Conservation (phyloP, 2,797 vertebrate species). For the Danio tinwini region DNA sequence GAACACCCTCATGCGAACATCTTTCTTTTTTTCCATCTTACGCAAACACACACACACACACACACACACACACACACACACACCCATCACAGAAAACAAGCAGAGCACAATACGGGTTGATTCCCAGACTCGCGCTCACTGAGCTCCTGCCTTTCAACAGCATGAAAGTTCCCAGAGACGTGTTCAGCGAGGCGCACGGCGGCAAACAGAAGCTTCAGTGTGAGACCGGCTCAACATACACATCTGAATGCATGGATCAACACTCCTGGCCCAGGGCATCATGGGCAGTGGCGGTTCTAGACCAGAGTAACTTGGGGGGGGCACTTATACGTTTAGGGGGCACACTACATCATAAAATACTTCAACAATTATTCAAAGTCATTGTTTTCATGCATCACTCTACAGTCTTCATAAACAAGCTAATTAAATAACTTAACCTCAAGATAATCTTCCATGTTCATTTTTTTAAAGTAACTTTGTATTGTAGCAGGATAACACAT, state of each 20-base stretch:
- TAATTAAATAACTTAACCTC: too few species aligned
- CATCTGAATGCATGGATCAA: conserved; percentile 3
- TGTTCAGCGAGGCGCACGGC: conserved; percentile 56
- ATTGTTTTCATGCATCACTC: too few species aligned
- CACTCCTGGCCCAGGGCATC: not conserved
- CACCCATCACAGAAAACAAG: conserved; percentile 6
- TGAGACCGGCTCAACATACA: conserved; percentile 54
- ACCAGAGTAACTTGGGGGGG: too few species aligned
- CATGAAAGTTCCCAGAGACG: conserved; percentile 75
- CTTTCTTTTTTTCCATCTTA: not conserved
- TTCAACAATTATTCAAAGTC: too few species aligned
- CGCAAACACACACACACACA: conserved; percentile 5
- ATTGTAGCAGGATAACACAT: too few species aligned
- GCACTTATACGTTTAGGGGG: too few species aligned
- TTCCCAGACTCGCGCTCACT: conserved; percentile 16
- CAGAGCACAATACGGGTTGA: not conserved
- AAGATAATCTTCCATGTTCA: too few species aligned
- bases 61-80: not conserved
- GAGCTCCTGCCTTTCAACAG: conserved; percentile 69
- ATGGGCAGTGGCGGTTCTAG: conserved; percentile 18
- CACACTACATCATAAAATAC: too few species aligned
- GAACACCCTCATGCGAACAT: not conserved
- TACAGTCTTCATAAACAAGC: too few species aligned
- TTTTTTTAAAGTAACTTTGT: too few species aligned
- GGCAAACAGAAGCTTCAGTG: conserved; percentile 72